These are phyloP conservation scores for Campylorhamphus procurvoides DNA, from an alignment of 2,113 vertebrate genomes.

Conservation along the genomic window DNA sequence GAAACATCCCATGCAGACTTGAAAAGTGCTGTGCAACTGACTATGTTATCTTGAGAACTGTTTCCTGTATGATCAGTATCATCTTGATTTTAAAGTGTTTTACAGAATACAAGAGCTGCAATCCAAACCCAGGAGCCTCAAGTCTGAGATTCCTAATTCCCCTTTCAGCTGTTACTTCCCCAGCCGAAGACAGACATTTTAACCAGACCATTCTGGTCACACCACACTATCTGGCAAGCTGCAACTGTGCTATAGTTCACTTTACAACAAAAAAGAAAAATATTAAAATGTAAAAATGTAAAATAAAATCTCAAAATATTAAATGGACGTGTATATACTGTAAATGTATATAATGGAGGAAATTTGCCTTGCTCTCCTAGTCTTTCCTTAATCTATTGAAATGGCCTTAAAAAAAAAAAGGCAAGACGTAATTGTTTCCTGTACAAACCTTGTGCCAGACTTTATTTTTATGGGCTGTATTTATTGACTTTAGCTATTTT, in stretches of 20 bases:
- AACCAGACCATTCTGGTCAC: neutral
- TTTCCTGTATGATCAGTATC: neutral
- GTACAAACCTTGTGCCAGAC: conserved; percentile 39
- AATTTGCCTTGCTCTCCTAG: neutral
- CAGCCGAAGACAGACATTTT: neutral
- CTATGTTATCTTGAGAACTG: neutral
- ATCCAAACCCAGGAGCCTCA: neutral
- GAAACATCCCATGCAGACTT: neutral
- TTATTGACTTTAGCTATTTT: conserved; percentile 68
- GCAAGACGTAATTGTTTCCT: conserved; percentile 58
- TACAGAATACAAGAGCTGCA: neutral
- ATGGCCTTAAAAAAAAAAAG: neutral
- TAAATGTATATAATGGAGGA: neutral
- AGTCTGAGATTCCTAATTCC: neutral
- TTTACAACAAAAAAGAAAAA: neutral
- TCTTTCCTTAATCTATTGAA: conserved; percentile 16
- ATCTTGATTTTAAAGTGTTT: neutral
- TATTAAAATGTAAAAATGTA: neutral
- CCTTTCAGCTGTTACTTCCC: neutral
- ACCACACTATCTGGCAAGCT: neutral
- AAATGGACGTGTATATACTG: neutral
- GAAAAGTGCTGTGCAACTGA: neutral
- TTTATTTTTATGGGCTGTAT: conserved; percentile 60
- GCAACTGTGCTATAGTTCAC: neutral
- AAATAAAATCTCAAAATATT: neutral